Base-by-base conservation (phyloP, 1,140 invertebrate genomes). In the Muscidifurax raptorellus region DNA sequence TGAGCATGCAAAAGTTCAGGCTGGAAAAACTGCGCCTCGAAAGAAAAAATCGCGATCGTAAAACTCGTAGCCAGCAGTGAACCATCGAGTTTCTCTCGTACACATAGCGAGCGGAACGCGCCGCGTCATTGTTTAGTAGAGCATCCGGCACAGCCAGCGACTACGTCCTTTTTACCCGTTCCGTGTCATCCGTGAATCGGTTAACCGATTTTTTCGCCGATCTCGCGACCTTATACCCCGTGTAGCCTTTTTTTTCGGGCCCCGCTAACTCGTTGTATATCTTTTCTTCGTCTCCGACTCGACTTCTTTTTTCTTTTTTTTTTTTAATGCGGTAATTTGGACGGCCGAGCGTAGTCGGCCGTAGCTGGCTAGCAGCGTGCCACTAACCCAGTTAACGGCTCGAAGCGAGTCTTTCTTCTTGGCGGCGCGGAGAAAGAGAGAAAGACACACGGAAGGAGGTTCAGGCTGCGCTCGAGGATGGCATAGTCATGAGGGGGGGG, bases 331-430 rank as follows among this genome's bases (percentile, higher is more conserved):
- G 81, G 86, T 88, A 91, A 92, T 92, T 91, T 90, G 89, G 90
- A 90, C 88, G 88, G 85, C 87, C 87, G 88, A 90, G 89, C 88
- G 90, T 91, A 90, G 89, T 90, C 89, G 88, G 89, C 89, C 90
- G 88, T 90, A 80, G 87, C 87, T 90, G 90, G 28, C 83, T 76
- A 85, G 72, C 72, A 44, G 88, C 88, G 92, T 92, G 90, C 92
- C 86, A 93, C 92, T 92, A 88, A 93, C 92, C 91, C 89, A 92
- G 91, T 93, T 93, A 92, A 87, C 88, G 30, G 28, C 36, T 10
- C 72, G 88, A 89, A 91, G 90, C 89, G 89, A 90, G 91, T 92
- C 91, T 92, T 92, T 92, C 91, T 91, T 92, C 88, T 90, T 71
- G 85, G 15, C 47, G n/a, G 30, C 59, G 52, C 15, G 36, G 40